Evolutionary conservation across 2,113 vertebrate species (phyloP).

Genomic region (Aphelocoma coerulescens): DNA sequence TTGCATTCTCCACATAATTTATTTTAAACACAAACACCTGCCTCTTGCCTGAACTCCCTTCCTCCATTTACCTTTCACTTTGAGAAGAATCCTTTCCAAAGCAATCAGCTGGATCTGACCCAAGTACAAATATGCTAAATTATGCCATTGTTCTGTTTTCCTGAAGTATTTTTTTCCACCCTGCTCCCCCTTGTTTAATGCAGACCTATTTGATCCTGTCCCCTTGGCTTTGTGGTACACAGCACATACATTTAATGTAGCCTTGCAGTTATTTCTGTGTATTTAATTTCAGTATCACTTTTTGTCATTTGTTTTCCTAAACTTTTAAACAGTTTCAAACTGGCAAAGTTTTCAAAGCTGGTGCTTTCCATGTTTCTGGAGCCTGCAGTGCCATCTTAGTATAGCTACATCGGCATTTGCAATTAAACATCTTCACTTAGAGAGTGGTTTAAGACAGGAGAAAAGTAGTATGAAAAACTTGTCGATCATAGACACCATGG

Average conservation of each 20-base stretch:
- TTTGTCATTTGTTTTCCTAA: not conserved
- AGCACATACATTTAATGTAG: not conserved
- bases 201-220: not conserved
- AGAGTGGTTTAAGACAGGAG: not conserved
- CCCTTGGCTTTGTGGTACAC: not conserved
- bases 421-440: not conserved
- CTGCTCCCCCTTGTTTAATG: not conserved
- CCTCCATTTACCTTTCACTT: not conserved
- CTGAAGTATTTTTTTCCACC: not conserved
- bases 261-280: not conserved
- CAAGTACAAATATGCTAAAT: not conserved
- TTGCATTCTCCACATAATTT: not conserved
- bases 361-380: not conserved
- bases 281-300: not conserved
- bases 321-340: not conserved
- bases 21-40: not conserved
- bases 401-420: not conserved
- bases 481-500: not conserved
- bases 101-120: not conserved
- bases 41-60: not conserved
- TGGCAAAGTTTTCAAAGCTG: not conserved
- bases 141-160: conserved; percentile 11
- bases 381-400: not conserved
- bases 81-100: not conserved
- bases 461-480: not conserved